Evolutionary conservation across 64 coral and sea anemone species (phyloP).

Genomic region (Montipora foliosa): DNA sequence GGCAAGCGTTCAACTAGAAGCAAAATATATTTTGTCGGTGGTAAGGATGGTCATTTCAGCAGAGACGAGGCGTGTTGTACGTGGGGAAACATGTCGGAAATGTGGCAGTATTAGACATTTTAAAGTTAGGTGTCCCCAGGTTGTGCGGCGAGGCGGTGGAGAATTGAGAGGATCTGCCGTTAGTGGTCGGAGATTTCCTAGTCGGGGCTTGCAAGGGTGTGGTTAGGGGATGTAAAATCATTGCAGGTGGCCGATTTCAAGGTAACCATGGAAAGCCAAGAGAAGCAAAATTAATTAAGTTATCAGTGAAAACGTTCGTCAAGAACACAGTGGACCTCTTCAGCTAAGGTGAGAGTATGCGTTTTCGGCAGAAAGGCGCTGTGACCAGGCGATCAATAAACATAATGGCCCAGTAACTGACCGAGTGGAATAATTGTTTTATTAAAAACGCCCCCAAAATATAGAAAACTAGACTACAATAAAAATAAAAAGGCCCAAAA

Average conservation of each 20-base stretch:
- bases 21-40: background rate
- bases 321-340: background rate
- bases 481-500: too few relatives aligned
- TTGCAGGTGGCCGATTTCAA: too few relatives aligned
- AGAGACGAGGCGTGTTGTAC: background rate
- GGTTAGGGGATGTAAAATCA: background rate
- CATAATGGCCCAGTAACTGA: background rate
- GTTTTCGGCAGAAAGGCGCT: background rate
- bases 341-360: background rate
- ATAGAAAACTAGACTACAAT: too few relatives aligned
- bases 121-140: constrained; percentile 15
- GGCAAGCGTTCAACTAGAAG: background rate
- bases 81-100: background rate
- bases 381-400: background rate
- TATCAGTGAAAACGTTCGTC: too few relatives aligned
- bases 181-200: background rate
- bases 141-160: background rate
- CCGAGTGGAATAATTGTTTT: too few relatives aligned
- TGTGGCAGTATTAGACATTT: background rate
- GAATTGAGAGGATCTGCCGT: background rate
- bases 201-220: background rate
- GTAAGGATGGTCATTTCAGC: background rate
- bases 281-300: too few relatives aligned
- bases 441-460: too few relatives aligned
- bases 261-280: too few relatives aligned